Evolutionary conservation across 2,113 vertebrate genomes (phyloP).

Genomic region (Meriones unguiculatus): DNA sequence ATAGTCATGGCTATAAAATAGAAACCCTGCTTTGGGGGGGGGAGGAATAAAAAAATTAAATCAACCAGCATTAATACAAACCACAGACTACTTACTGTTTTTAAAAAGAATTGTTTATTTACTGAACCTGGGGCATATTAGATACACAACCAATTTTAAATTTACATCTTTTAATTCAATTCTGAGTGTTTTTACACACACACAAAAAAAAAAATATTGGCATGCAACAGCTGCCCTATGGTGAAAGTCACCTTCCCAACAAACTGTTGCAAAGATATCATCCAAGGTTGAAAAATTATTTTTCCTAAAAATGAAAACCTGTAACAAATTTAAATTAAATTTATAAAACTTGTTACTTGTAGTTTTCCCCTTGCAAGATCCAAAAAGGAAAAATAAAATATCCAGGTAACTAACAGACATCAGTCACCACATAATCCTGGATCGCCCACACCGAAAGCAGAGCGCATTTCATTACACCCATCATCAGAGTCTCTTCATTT

Average conservation of each 20-base stretch:
- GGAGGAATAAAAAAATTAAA: not conserved
- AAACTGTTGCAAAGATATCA: slow-evolving; percentile 87
- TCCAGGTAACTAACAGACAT: slow-evolving; percentile 91
- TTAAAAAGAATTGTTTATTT: slow-evolving; percentile 93
- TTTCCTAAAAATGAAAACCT: slow-evolving; percentile 90
- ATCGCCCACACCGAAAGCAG: slow-evolving; percentile 84
- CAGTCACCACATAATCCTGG: slow-evolving; percentile 90
- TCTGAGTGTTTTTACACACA: slow-evolving; percentile 87
- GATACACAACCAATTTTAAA: slow-evolving; percentile 91
- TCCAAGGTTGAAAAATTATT: slow-evolving; percentile 86
- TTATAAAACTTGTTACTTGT: slow-evolving; percentile 92
- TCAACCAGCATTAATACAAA: slow-evolving; percentile 22
- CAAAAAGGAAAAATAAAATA: slow-evolving; percentile 85
- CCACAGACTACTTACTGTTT: slow-evolving; percentile 40
- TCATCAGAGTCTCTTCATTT: slow-evolving; percentile 85
- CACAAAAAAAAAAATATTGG: slow-evolving; percentile 85
- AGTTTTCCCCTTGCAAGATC: slow-evolving; percentile 87
- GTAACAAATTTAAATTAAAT: slow-evolving; percentile 92
- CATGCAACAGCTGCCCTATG: slow-evolving; percentile 85
- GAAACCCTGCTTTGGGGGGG: too few relatives aligned
- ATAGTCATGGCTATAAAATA: too few relatives aligned
- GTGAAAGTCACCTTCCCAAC: slow-evolving; percentile 83
- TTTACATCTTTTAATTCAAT: slow-evolving; percentile 91
- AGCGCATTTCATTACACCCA: slow-evolving; percentile 84
- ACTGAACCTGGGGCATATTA: slow-evolving; percentile 93